Evolutionary conservation across 2,888 invertebrate species (phyloP), one percentile per base, ranked within the genome.

Genomic region (Sarcophaga variegata): DNA sequence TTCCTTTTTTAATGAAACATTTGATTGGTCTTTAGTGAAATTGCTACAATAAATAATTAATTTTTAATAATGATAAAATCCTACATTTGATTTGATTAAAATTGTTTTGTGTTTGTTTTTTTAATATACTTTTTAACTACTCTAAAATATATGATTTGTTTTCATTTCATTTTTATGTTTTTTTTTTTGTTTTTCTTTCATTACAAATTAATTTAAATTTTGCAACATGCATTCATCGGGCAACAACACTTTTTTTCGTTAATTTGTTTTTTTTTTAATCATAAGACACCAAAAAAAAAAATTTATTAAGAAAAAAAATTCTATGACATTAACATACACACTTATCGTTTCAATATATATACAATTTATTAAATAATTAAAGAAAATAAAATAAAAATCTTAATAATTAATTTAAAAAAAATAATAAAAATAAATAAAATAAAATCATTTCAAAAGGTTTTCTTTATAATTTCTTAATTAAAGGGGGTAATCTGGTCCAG

Each of bases 181-280:
- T 54, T 54, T 54, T 14, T 54, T 54, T 14, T 54, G 8, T 12
- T 54, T 17, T 54, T 54, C 4, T 54, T 54, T 54, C 17, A 54
- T 14, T 54, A 54, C 12, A 54, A 54, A 5, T 14, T 14, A 54
- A 17, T 14, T 17, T 37, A 37, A 37, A 37, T 54, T 54, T 14
- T 54, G 12, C 54, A 82, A 84, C 87, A 84, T 88, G 87, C 87
- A 88, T 87, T 88, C 87, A 87, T 88, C 86, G 80, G 87, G 86
- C 88, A 88, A 88, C 88, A 88, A 88, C 78, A 75, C 72, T 82
- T 84, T 72, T 27, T 60, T 82, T 75, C 64, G 11, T 54, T 54
- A 54, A n/a, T 72, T 75, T 66, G 71, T 72, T 54, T 11, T 37
- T 8, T 17, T 79, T 70, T 45, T 62, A 45, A 77, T 75, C 60